A percentile compares a stretch with the other conserved stretches of the same genome.
phyloP scores from a whole-genome alignment of 2,113 vertebrate species.

The Cyanocitta stelleri region DNA sequence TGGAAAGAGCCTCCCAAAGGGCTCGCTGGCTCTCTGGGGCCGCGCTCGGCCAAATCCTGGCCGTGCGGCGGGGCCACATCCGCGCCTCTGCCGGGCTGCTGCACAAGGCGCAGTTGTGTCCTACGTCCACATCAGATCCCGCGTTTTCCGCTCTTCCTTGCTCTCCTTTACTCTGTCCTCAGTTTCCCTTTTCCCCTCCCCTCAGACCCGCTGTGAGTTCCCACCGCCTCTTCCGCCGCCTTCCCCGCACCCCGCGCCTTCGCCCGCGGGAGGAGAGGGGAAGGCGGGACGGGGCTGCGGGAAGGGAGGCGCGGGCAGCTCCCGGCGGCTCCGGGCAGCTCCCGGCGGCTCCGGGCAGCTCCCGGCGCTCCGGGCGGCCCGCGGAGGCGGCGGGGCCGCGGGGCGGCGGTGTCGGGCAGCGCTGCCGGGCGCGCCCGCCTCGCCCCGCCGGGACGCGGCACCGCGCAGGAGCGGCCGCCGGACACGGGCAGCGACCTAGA shows the following conservation, averaged over 20 bases:
- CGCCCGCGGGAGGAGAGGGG: too few species aligned
- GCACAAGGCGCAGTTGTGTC: neutral
- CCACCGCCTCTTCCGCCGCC: neutral
- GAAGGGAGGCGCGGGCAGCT: neutral
- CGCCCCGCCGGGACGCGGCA: neutral
- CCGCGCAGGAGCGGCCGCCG: neutral
- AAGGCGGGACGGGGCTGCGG: neutral
- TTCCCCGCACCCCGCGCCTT: neutral
- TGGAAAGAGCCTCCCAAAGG: neutral
- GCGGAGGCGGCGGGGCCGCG: neutral
- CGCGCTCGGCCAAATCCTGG: neutral
- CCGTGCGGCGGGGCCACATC: neutral
- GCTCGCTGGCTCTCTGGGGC: neutral
- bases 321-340: too few species aligned
- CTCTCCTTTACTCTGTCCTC: neutral
- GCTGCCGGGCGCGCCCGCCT: too few species aligned
- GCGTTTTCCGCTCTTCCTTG: neutral
- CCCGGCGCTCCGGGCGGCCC: too few species aligned
- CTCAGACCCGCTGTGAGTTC: neutral
- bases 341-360: too few species aligned
- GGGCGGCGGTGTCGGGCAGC: constrained; percentile 37
- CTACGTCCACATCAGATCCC: fast-evolving
- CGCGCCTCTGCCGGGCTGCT: neutral
- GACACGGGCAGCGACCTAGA: neutral
- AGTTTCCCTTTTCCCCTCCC: neutral